Percentiles rank a stretch among this genome's conserved stretches.
phyloP scores from a whole-genome alignment of 2,888 invertebrate species.

The Limnephilus lunatus region DNA sequence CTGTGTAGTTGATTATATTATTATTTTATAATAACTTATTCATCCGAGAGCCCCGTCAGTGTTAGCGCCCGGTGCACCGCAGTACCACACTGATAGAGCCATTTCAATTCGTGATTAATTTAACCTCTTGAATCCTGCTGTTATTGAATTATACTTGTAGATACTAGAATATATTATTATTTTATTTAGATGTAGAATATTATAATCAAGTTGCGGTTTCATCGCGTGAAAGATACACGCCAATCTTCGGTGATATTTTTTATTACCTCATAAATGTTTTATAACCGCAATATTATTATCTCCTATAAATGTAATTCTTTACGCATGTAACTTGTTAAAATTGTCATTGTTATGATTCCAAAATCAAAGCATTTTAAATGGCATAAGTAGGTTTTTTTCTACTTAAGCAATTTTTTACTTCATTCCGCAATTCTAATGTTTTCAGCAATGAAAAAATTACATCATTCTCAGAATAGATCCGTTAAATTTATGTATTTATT shows the following conservation, averaged over 20 bases:
- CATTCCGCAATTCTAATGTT: too few species aligned
- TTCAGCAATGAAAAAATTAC: too few species aligned
- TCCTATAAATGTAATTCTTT: background rate
- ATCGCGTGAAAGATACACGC: too few species aligned
- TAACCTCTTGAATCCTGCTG: background rate
- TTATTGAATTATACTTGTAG: background rate
- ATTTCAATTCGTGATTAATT: constrained; percentile 31
- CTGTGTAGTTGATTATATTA: background rate
- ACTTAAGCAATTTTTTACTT: too few species aligned
- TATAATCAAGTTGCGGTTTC: background rate
- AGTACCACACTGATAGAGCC: constrained; percentile 19
- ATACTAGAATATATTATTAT: background rate
- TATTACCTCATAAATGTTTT: too few species aligned
- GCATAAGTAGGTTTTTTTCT: too few species aligned
- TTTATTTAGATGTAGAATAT: background rate
- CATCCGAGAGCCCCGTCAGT: background rate
- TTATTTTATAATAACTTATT: constrained; percentile 2
- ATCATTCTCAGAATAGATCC: too few species aligned
- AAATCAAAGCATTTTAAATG: too few species aligned
- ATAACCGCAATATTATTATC: background rate
- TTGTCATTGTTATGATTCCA: background rate
- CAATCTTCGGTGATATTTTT: too few species aligned
- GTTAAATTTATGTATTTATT: too few species aligned
- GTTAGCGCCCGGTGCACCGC: background rate
- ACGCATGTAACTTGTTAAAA: background rate